These are phyloP conservation scores for Dryocosmus kuriphilus DNA, from an alignment of 2,888 invertebrate genomes.

Conservation along the genomic window DNA sequence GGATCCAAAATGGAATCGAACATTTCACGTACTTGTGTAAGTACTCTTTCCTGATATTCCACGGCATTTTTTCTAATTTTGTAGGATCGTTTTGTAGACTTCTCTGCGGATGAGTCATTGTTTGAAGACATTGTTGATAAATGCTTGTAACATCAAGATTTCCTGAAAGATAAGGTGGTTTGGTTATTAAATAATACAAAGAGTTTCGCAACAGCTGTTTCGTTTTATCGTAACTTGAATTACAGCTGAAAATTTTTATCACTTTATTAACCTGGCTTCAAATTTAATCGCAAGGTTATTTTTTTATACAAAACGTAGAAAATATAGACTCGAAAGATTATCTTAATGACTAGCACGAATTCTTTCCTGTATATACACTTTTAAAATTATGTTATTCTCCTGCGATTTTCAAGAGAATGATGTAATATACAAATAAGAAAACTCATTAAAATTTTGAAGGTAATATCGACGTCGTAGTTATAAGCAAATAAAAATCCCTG, in stretches of 20 bases:
- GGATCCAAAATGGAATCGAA: slow-evolving; percentile 65
- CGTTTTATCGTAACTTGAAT: too few relatives aligned
- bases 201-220: too few relatives aligned
- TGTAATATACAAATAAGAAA: background rate
- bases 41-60: slow-evolving; percentile 56
- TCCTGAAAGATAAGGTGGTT: slow-evolving; percentile 16
- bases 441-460: background rate
- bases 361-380: too few relatives aligned
- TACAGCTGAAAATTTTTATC: too few relatives aligned
- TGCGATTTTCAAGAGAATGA: background rate
- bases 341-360: too few relatives aligned
- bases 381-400: too few relatives aligned
- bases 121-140: slow-evolving; percentile 61
- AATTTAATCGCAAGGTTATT: too few relatives aligned
- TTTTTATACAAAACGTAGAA: too few relatives aligned
- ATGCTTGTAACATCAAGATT: slow-evolving; percentile 9
- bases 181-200: background rate
- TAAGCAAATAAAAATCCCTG: too few relatives aligned
- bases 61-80: slow-evolving; percentile 54
- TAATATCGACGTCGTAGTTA: too few relatives aligned
- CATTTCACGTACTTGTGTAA: slow-evolving; percentile 65
- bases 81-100: slow-evolving; percentile 46
- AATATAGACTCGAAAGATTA: too few relatives aligned
- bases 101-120: slow-evolving; percentile 56
- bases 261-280: too few relatives aligned